Evolutionary conservation across 2,888 invertebrate genomes (phyloP).

Genomic region (Apocheima hispidaria): DNA sequence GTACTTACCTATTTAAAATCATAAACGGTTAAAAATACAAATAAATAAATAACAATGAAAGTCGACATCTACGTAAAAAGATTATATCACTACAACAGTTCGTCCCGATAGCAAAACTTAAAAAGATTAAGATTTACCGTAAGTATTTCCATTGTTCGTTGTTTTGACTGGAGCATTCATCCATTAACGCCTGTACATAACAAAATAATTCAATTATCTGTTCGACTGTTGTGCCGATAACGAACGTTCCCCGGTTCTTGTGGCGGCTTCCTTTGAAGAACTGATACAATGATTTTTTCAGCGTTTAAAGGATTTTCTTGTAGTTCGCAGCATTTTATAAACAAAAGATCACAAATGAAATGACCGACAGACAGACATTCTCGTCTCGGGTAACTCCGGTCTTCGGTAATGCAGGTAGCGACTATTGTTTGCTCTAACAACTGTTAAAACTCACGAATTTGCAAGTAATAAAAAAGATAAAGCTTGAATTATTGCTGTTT

Average conservation of each 20-base stretch:
- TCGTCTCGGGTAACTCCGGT: conserved; percentile 17
- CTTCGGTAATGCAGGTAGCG: conserved; percentile 57
- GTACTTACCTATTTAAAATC: too few species aligned
- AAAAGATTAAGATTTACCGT: conserved; percentile 34
- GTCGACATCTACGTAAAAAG: not conserved
- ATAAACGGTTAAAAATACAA: not conserved
- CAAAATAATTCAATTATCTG: conserved; percentile 67
- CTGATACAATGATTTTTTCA: conserved; percentile 58
- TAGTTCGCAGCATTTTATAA: conserved; percentile 56
- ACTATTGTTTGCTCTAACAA: conserved; percentile 40
- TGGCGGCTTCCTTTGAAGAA: conserved; percentile 63
- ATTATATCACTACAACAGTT: not conserved
- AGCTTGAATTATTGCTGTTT: conserved; percentile 39
- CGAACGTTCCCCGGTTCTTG: conserved; percentile 47
- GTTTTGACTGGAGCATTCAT: conserved; percentile 34
- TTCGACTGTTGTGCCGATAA: conserved; percentile 58
- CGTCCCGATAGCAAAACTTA: conserved; percentile 17
- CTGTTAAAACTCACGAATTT: conserved; percentile 47
- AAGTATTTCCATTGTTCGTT: conserved; percentile 18
- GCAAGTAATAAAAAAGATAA: conserved; percentile 42
- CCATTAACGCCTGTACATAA: conserved; percentile 45
- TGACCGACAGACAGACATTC: conserved; percentile 39
- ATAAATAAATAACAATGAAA: too few species aligned
- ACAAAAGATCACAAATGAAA: conserved; percentile 60
- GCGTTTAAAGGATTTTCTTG: conserved; percentile 59